A percentile compares a stretch with the other conserved stretches of the same genome.
Evolutionary conservation across 2,113 vertebrate genomes (phyloP).

Genomic region (Tiliqua scincoides): DNA sequence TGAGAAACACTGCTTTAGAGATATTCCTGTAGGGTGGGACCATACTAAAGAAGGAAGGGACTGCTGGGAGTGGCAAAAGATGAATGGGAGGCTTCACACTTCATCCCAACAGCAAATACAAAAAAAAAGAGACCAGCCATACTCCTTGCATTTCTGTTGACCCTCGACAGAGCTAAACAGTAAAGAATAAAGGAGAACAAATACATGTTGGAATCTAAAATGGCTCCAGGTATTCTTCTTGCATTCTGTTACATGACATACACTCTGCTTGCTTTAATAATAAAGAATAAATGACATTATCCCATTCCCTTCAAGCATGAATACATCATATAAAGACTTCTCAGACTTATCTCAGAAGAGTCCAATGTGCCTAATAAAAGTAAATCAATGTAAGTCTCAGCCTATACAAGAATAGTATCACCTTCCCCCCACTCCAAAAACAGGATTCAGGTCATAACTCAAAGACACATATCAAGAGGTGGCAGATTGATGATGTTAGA

Average conservation of each 20-base stretch:
- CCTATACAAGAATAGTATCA: not conserved
- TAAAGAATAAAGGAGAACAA: not conserved
- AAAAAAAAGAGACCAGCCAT: not conserved
- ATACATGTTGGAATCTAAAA: not conserved
- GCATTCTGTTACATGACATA: not conserved
- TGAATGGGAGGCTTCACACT: too few species aligned
- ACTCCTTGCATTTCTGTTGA: not conserved
- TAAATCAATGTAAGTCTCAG: constrained; percentile 1
- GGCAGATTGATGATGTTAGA: constrained; percentile 12
- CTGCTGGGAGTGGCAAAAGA: not conserved
- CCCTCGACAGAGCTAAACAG: not conserved
- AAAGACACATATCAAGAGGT: constrained; percentile 13
- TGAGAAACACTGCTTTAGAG: not conserved
- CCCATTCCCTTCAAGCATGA: constrained; percentile 1
- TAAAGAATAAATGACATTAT: constrained; percentile 6
- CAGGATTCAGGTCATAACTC: constrained; percentile 12
- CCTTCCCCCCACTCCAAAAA: not conserved
- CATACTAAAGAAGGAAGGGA: not conserved
- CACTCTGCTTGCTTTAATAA: not conserved
- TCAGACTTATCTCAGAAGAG: constrained; percentile 1
- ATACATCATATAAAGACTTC: constrained; percentile 9
- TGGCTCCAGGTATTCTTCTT: not conserved
- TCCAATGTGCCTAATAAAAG: constrained; percentile 3
- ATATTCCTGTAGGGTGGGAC: not conserved
- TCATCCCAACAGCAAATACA: too few species aligned